Evolutionary conservation across 2,888 invertebrate genomes (phyloP).

Genomic region (Xestobium rufovillosum): DNA sequence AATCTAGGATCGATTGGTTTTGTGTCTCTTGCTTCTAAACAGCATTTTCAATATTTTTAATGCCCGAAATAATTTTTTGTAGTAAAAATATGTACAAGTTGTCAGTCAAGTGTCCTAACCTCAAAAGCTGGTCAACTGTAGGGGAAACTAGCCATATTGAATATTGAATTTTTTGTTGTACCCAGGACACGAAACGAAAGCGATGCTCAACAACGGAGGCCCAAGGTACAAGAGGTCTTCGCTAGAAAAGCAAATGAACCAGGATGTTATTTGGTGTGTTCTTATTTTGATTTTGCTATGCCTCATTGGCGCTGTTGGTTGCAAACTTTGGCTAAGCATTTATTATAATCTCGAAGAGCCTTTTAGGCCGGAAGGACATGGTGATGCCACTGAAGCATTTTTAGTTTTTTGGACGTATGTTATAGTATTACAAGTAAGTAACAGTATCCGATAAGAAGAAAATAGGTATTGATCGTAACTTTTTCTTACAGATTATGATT

Average conservation of each 20-base stretch:
- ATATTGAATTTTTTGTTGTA: slow-evolving; percentile 13
- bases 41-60: too few relatives aligned
- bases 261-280: slow-evolving; percentile 95
- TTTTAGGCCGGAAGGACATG: slow-evolving; percentile 55
- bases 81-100: too few relatives aligned
- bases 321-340: slow-evolving; percentile 74
- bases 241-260: slow-evolving; percentile 89
- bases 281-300: slow-evolving; percentile 83
- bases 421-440: slow-evolving; percentile 78
- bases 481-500: slow-evolving; percentile 72
- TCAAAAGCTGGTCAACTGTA: not conserved
- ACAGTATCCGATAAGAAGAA: too few relatives aligned
- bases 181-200: slow-evolving; percentile 90
- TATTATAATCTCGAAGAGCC: slow-evolving; percentile 54
- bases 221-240: slow-evolving; percentile 89
- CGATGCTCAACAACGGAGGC: slow-evolving; percentile 95
- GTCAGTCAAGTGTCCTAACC: too few relatives aligned
- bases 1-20: too few relatives aligned
- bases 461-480: slow-evolving; percentile 7
- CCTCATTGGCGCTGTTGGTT: slow-evolving; percentile 84
- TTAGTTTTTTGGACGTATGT: slow-evolving; percentile 93
- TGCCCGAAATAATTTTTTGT: too few relatives aligned
- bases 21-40: too few relatives aligned
- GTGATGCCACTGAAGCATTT: slow-evolving; percentile 53
- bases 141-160: not conserved